Evolutionary conservation across 2,113 vertebrate species (phyloP).

Genomic region (Neolamprologus toae): DNA sequence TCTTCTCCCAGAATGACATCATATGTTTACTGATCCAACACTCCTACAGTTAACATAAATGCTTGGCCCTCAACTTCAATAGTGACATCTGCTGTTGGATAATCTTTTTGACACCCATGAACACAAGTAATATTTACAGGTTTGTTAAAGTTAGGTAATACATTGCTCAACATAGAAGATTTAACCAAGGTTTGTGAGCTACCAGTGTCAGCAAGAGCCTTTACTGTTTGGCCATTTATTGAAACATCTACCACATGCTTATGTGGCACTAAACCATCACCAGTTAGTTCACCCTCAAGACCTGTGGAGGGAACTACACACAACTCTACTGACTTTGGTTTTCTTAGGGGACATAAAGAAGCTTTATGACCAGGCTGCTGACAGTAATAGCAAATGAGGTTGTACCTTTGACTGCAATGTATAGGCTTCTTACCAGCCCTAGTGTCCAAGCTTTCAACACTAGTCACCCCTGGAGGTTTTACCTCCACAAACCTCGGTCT

Average conservation of each 20-base stretch:
- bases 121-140: no score
- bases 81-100: no score
- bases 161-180: no score
- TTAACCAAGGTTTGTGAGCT: no score
- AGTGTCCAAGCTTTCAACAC: not conserved
- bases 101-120: no score
- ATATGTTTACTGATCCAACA: no score
- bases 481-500: accelerated
- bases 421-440: not conserved
- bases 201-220: no score
- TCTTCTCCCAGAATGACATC: no score
- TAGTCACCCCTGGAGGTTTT: not conserved
- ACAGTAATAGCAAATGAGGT: not conserved
- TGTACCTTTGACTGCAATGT: not conserved
- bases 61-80: no score
- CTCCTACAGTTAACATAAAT: no score
- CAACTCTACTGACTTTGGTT: not conserved
- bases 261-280: not conserved
- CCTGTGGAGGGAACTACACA: not conserved
- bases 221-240: not conserved
- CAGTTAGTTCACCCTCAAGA: accelerated
- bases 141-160: no score
- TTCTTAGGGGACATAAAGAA: not conserved
- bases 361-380: not conserved
- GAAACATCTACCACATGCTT: not conserved